A percentile compares a stretch with the other conserved stretches of the same genome.
Evolutionary conservation across 2,888 invertebrate genomes (phyloP).

Genomic region (Tanytarsus gracilentus): DNA sequence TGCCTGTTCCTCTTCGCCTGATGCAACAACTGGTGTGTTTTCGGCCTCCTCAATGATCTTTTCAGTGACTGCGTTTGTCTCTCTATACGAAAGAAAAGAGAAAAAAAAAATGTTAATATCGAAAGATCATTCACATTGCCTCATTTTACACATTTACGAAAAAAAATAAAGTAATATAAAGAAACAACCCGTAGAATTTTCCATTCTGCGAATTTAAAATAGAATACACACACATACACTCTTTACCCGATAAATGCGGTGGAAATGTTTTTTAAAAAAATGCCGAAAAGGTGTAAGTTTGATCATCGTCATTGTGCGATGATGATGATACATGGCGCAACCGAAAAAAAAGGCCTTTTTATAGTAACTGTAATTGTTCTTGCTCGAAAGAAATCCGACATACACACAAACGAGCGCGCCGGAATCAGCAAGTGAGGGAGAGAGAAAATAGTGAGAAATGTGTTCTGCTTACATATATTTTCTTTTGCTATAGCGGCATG

Average conservation of each 20-base stretch:
- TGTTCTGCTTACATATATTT: too few relatives aligned
- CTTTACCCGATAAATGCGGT: background rate
- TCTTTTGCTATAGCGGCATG: too few relatives aligned
- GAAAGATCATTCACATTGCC: background rate
- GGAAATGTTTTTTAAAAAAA: background rate
- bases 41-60: conserved; percentile 11
- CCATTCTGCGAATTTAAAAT: conserved; percentile 8
- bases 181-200: conserved; percentile 14
- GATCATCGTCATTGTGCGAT: too few relatives aligned
- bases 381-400: background rate
- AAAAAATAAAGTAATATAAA: background rate
- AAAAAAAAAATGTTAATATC: conserved; percentile 2
- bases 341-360: conserved; percentile 16
- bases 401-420: background rate
- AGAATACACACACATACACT: background rate
- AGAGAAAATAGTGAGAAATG: background rate
- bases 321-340: background rate
- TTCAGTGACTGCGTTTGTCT: conserved; percentile 4
- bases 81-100: conserved; percentile 11
- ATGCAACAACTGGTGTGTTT: conserved; percentile 4
- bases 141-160: background rate
- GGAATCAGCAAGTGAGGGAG: background rate
- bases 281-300: conserved; percentile 15
- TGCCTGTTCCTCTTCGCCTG: background rate
- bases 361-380: conserved; percentile 24